These are phyloP conservation scores for Melanostoma mellinum DNA, from an alignment of 2,888 invertebrate genomes.

Conservation along the genomic window DNA sequence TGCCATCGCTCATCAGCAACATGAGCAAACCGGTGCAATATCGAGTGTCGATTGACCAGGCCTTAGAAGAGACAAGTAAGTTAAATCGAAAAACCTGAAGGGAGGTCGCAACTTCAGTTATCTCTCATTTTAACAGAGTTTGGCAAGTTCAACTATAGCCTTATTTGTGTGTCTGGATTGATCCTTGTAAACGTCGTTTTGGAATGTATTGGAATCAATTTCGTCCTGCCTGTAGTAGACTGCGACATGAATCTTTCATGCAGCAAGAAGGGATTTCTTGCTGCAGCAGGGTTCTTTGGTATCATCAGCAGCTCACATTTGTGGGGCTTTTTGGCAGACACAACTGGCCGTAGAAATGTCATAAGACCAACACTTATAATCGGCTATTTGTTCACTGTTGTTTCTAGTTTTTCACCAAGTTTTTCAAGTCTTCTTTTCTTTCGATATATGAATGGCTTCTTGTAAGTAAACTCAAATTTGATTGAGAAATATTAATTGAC, in stretches of 20 bases:
- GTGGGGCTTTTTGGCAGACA: slow-evolving; percentile 84
- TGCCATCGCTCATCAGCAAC: background rate
- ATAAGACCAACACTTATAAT: slow-evolving; percentile 81
- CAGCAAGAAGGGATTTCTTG: slow-evolving; percentile 80
- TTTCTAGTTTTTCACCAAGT: slow-evolving; percentile 82
- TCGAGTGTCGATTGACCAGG: slow-evolving; percentile 61
- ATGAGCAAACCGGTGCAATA: slow-evolving; percentile 37
- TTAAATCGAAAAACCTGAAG: background rate
- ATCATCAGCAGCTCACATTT: slow-evolving; percentile 83
- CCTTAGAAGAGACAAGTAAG: slow-evolving; percentile 63
- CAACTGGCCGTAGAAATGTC: slow-evolving; percentile 82
- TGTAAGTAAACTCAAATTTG: slow-evolving; percentile 79
- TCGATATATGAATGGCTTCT: slow-evolving; percentile 83
- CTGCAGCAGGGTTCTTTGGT: slow-evolving; percentile 80
- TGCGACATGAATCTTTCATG: slow-evolving; percentile 81
- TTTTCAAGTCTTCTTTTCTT: slow-evolving; percentile 82
- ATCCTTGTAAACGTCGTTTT: slow-evolving; percentile 82
- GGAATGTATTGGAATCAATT: slow-evolving; percentile 82
- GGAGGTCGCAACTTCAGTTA: background rate
- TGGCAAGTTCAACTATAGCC: slow-evolving; percentile 82
- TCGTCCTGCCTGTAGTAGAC: slow-evolving; percentile 83
- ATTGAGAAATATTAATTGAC: background rate
- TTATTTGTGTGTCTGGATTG: slow-evolving; percentile 82
- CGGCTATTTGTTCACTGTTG: slow-evolving; percentile 82
- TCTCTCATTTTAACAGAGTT: slow-evolving; percentile 78